A percentile compares a stretch with the other conserved stretches of the same genome.
phyloP scores from a whole-genome alignment of 2,113 vertebrate genomes.

The Sylvilagus bachmani region DNA sequence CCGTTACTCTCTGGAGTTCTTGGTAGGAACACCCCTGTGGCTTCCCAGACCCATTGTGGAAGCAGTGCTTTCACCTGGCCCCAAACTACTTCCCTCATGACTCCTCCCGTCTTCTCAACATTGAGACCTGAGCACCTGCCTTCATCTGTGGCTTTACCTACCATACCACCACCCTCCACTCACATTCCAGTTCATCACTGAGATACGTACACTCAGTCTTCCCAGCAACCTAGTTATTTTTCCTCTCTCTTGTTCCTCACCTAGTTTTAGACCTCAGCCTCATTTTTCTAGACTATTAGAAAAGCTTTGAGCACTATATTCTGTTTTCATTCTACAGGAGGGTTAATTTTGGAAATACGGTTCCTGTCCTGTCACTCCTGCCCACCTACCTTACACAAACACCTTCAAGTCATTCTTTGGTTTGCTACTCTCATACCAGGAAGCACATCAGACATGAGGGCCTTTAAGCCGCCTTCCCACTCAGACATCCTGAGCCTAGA shows the following conservation, averaged over 20 bases:
- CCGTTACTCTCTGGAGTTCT: background rate
- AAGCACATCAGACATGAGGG: background rate
- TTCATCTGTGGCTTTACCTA: background rate
- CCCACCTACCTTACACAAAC: background rate
- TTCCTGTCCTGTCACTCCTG: background rate
- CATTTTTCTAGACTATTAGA: background rate
- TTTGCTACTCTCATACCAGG: background rate
- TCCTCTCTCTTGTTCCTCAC: background rate
- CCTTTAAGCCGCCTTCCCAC: too few relatives aligned
- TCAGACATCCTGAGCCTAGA: background rate
- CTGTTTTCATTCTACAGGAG: background rate
- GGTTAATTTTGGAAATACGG: background rate
- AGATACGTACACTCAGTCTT: background rate
- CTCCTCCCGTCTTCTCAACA: background rate
- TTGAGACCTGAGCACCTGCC: background rate
- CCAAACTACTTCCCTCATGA: background rate
- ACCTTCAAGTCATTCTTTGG: too few relatives aligned
- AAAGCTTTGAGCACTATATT: background rate
- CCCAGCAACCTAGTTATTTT: background rate
- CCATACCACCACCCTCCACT: too few relatives aligned
- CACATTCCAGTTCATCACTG: background rate
- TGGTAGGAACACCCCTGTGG: background rate
- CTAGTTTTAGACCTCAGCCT: background rate
- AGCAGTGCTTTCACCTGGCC: background rate
- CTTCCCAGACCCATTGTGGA: background rate